Percentiles rank a stretch among this genome's conserved stretches.
phyloP scores from a whole-genome alignment of 2,888 invertebrate species.

The Coecobrya sp. region DNA sequence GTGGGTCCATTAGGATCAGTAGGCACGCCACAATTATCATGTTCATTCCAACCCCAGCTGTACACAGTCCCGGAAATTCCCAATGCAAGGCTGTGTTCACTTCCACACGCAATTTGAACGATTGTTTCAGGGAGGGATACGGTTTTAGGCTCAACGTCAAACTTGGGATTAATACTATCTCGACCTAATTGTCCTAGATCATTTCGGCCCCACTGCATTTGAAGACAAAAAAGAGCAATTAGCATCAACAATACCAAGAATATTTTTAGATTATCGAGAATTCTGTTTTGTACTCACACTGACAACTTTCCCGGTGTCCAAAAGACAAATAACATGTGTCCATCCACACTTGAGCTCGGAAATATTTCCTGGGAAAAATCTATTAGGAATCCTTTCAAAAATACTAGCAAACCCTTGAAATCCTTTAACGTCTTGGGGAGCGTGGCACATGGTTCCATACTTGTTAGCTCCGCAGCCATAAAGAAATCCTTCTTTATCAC shows the following conservation, averaged over 20 bases:
- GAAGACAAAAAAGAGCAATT: background rate
- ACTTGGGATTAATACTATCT: conserved; percentile 82
- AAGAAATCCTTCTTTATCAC: conserved; percentile 89
- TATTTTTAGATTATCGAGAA: too few species aligned
- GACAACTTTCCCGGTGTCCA: conserved; percentile 90
- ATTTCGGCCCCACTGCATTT: conserved; percentile 92
- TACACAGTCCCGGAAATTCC: conserved; percentile 90
- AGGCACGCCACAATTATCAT: conserved; percentile 92
- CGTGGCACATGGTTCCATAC: conserved; percentile 91
- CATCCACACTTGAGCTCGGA: conserved; percentile 91
- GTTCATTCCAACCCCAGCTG: conserved; percentile 97
- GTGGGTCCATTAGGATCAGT: conserved; percentile 87
- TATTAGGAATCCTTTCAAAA: conserved; percentile 66
- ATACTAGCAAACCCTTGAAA: conserved; percentile 78
- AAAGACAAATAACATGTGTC: conserved; percentile 92
- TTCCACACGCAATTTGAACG: conserved; percentile 90
- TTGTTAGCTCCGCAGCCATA: conserved; percentile 95
- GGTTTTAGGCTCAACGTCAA: conserved; percentile 79
- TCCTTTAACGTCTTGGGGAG: conserved; percentile 83
- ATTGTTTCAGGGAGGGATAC: conserved; percentile 87
- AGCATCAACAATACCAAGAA: too few species aligned
- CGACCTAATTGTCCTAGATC: conserved; percentile 93
- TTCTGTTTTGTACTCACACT: conserved; percentile 87
- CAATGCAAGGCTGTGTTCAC: conserved; percentile 93
- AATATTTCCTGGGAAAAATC: conserved; percentile 88